phyloP scores from a whole-genome alignment of 2,888 invertebrate species.

The Coremacera marginata region DNA sequence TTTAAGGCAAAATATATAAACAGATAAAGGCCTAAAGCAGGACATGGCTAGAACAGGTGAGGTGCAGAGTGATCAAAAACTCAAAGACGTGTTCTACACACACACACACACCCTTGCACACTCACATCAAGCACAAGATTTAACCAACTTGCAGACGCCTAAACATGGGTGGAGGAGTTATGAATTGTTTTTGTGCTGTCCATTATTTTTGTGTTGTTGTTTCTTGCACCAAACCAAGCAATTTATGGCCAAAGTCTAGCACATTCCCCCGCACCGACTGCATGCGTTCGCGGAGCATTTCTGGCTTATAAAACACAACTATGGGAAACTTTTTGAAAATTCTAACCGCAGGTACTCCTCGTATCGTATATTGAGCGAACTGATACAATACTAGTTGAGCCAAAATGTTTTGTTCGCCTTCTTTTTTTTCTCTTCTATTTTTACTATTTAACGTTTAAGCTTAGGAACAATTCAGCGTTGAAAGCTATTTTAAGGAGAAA shows the following conservation, averaged over 20 bases:
- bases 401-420: neutral
- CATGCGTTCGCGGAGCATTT: neutral
- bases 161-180: conserved; percentile 33
- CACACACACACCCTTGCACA: conserved; percentile 6
- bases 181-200: conserved; percentile 33
- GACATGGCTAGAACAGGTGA: neutral
- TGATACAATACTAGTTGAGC: neutral
- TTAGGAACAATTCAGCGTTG: conserved; percentile 1
- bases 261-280: neutral
- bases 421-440: neutral
- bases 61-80: neutral
- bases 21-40: conserved; percentile 3
- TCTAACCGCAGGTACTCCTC: conserved; percentile 29
- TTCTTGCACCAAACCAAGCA: conserved; percentile 22
- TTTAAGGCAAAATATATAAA: neutral
- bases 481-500: conserved; percentile 1
- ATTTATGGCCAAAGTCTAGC: conserved; percentile 29
- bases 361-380: neutral
- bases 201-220: conserved; percentile 23
- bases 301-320: neutral
- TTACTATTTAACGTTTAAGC: conserved; percentile 10
- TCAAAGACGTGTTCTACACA: neutral
- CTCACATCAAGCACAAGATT: neutral
- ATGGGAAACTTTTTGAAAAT: conserved; percentile 34
- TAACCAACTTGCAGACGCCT: conserved; percentile 28